Evolutionary conservation across 2,113 vertebrate genomes (phyloP).

Genomic region (Eulacestoma nigropectus): DNA sequence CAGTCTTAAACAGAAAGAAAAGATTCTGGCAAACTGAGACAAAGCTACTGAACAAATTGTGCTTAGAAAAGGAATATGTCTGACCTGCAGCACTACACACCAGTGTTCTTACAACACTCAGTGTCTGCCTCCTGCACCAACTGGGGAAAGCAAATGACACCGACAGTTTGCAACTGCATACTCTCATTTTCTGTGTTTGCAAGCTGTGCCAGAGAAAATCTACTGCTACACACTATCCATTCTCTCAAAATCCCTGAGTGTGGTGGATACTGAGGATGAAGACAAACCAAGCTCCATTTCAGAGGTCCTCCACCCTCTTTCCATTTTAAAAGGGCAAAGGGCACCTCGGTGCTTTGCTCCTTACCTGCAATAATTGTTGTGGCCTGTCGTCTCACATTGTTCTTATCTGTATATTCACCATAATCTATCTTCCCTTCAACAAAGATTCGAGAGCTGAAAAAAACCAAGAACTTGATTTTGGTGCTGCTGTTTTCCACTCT

Average conservation of each 20-base stretch:
- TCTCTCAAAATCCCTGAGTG: background rate
- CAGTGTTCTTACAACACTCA: background rate
- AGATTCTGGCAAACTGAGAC: background rate
- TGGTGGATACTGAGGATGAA: background rate
- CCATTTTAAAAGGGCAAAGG: background rate
- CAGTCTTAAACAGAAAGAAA: background rate
- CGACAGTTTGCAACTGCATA: background rate
- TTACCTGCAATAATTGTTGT: slow-evolving; percentile 96
- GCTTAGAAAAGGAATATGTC: background rate
- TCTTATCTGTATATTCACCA: slow-evolving; percentile 94
- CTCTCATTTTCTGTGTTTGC: background rate
- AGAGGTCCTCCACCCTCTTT: background rate
- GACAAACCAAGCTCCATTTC: background rate
- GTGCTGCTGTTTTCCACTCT: background rate
- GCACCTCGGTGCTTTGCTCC: background rate
- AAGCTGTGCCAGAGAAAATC: background rate
- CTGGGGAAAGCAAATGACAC: background rate
- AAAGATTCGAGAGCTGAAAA: slow-evolving; percentile 80
- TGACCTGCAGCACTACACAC: background rate
- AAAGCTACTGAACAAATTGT: background rate
- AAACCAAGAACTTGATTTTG: background rate
- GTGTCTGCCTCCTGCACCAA: background rate
- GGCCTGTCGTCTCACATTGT: slow-evolving; percentile 90
- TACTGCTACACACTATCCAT: background rate
- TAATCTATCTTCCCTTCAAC: slow-evolving; percentile 97